phyloP scores from a whole-genome alignment of 2,888 invertebrate species.

The Xanthorhoe spadicearia region DNA sequence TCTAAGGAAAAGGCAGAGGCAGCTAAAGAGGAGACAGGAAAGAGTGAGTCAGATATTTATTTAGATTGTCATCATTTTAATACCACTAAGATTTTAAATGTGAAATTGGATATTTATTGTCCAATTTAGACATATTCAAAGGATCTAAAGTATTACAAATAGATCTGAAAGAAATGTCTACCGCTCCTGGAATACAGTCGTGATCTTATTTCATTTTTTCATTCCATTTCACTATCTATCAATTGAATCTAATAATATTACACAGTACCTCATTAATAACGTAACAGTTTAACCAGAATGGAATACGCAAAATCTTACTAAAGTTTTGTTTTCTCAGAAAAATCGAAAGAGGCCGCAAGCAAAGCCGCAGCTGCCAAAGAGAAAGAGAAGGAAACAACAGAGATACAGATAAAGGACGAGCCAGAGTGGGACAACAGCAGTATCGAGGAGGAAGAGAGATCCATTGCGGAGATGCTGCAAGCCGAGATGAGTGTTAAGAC shows the following conservation, averaged over 20 bases:
- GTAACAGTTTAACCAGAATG: too few relatives aligned
- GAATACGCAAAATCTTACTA: neutral
- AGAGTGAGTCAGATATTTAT: constrained; percentile 51
- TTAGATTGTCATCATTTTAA: neutral
- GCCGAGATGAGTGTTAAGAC: constrained; percentile 89
- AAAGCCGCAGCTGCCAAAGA: constrained; percentile 12
- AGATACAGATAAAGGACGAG: constrained; percentile 75
- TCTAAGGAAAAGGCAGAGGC: constrained; percentile 58
- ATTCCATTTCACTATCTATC: too few relatives aligned
- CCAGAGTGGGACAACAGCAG: constrained; percentile 88
- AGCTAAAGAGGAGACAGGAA: constrained; percentile 41
- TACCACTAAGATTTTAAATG: too few relatives aligned
- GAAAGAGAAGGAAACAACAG: constrained; percentile 36
- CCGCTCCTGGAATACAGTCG: too few relatives aligned
- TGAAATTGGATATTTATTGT: too few relatives aligned
- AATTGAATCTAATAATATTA: too few relatives aligned
- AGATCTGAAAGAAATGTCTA: too few relatives aligned
- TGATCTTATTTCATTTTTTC: too few relatives aligned
- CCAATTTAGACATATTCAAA: too few relatives aligned
- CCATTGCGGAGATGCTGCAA: constrained; percentile 87
- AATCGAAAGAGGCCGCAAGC: constrained; percentile 54
- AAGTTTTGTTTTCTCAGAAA: constrained; percentile 54
- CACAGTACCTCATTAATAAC: too few relatives aligned
- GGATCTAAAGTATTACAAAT: too few relatives aligned
- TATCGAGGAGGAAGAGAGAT: constrained; percentile 86